Percentiles rank a stretch among this genome's conserved stretches.
These are phyloP conservation scores for Stictocephala bisonia DNA, from an alignment of 2,888 invertebrate genomes.

Conservation along the genomic window DNA sequence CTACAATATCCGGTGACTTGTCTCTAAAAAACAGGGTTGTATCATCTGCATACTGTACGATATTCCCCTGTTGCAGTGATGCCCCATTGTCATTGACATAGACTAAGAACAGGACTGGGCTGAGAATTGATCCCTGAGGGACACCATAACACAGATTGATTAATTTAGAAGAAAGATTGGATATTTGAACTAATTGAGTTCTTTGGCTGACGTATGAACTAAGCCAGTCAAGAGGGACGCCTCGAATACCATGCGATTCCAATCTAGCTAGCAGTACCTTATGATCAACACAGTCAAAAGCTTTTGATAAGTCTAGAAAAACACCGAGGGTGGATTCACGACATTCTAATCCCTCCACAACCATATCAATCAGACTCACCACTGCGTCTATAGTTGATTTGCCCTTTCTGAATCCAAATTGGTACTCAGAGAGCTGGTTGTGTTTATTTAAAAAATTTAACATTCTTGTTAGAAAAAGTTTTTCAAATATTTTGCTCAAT, in stretches of 20 bases:
- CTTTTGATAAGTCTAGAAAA: conserved; percentile 8
- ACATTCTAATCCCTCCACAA: neutral
- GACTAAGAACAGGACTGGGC: no score
- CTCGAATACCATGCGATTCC: neutral
- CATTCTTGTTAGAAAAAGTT: conserved; percentile 10
- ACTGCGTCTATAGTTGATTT: neutral
- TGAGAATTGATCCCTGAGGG: no score
- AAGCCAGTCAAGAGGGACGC: neutral
- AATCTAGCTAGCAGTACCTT: conserved; percentile 16
- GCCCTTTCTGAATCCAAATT: conserved; percentile 4
- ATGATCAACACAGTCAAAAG: conserved; percentile 27
- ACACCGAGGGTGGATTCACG: neutral
- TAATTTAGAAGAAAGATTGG: no score
- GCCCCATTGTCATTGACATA: no score
- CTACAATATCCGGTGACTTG: no score
- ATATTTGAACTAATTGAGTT: neutral
- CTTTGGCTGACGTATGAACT: neutral
- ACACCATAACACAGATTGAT: no score
- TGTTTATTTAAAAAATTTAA: no score
- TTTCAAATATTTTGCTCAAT: conserved; percentile 7
- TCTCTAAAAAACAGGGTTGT: no score
- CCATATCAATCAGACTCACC: neutral
- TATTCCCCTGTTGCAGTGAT: no score
- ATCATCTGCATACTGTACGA: no score
- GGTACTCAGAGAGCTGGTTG: conserved; percentile 1